These are phyloP conservation scores for Nemoura dubitans DNA, from an alignment of 2,888 invertebrate genomes.

Conservation along the genomic window DNA sequence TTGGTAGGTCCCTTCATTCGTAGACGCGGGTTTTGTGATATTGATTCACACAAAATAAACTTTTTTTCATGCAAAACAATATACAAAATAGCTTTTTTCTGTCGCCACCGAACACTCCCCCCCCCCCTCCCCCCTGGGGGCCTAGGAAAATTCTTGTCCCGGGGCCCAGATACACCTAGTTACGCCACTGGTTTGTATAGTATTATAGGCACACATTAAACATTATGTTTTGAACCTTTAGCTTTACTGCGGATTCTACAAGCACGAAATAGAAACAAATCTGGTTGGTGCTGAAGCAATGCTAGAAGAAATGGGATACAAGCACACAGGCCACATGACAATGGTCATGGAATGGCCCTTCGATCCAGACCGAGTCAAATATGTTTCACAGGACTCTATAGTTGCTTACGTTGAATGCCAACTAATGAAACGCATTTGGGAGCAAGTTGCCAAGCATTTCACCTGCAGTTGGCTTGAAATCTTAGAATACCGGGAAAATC, in stretches of 20 bases:
- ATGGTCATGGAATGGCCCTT: conserved; percentile 75
- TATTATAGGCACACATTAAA: neutral
- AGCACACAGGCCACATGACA: conserved; percentile 61
- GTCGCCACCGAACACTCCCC: too few relatives aligned
- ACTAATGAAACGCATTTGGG: conserved; percentile 82
- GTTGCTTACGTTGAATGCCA: conserved; percentile 89
- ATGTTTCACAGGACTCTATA: conserved; percentile 83
- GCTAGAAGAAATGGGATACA: conserved; percentile 86
- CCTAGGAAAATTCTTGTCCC: too few relatives aligned
- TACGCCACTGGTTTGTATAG: too few relatives aligned
- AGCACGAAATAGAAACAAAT: conserved; percentile 85
- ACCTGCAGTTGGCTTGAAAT: conserved; percentile 74
- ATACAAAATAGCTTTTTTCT: too few relatives aligned
- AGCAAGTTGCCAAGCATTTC: conserved; percentile 68
- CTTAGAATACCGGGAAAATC: conserved; percentile 68
- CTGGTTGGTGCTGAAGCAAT: conserved; percentile 80
- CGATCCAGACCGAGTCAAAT: conserved; percentile 82
- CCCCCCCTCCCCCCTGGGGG: too few relatives aligned
- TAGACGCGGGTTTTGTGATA: too few relatives aligned
- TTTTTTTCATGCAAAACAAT: neutral
- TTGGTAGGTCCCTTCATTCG: too few relatives aligned
- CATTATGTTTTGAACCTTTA: conserved; percentile 57
- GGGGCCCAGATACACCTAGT: too few relatives aligned
- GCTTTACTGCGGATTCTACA: conserved; percentile 89
- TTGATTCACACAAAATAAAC: too few relatives aligned